phyloP scores from a whole-genome alignment of 1,140 invertebrate genomes.

The Drosophila melanogaster region Release_6_plus_ISO1_MT NT_037436.4:9605001-9605500 shows the following conservation, averaged over 20 bases:
- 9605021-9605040: slow-evolving; percentile 94
- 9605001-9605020: slow-evolving; percentile 93
- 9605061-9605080: slow-evolving; percentile 27
- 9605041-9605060: slow-evolving; percentile 92
- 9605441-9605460: slow-evolving; percentile 14
- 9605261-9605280: slow-evolving; percentile 64
- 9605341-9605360: slow-evolving; percentile 93
- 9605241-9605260: slow-evolving; percentile 33
- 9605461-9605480: neutral
- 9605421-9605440: slow-evolving; percentile 89
- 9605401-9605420: slow-evolving; percentile 91
- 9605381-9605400: slow-evolving; percentile 93
- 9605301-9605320: slow-evolving; percentile 34
- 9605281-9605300: slow-evolving; percentile 52
- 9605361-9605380: slow-evolving; percentile 95
- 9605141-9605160: slow-evolving; percentile 56
- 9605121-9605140: slow-evolving; percentile 82
- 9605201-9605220: slow-evolving; percentile 62
- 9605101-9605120: slow-evolving; percentile 90
- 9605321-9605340: slow-evolving; percentile 93
- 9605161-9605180: slow-evolving; percentile 27
- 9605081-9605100: slow-evolving; percentile 88
- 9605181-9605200: neutral
- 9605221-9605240: slow-evolving; percentile 75
- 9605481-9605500: slow-evolving; percentile 30